Percentiles rank a stretch among this genome's conserved stretches.
These are phyloP conservation scores for Capitulum mitella DNA, from an alignment of 2,888 invertebrate species.

Conservation along the genomic window DNA sequence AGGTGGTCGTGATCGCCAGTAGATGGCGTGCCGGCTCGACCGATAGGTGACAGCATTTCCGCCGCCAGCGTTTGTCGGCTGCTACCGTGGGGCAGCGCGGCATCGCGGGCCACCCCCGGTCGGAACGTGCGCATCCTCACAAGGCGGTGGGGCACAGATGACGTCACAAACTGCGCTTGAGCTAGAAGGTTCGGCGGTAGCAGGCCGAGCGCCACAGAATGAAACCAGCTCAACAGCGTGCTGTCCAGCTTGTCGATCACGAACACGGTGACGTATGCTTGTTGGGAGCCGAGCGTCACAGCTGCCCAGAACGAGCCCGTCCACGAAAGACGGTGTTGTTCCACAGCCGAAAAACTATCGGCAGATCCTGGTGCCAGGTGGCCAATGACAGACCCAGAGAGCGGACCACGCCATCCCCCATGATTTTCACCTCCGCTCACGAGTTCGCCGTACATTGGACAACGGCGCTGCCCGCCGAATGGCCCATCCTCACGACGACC, in stretches of 20 bases:
- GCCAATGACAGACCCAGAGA: neutral
- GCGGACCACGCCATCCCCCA: neutral
- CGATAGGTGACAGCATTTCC: too few species aligned
- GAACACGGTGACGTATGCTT: too few species aligned
- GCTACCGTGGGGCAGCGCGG: neutral
- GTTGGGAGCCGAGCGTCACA: too few species aligned
- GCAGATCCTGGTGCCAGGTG: neutral
- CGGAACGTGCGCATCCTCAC: neutral
- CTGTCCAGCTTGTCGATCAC: too few species aligned
- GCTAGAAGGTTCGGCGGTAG: too few species aligned
- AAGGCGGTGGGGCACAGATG: neutral
- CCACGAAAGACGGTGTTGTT: too few species aligned
- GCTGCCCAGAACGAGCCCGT: too few species aligned
- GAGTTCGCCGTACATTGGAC: neutral
- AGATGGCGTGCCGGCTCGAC: neutral
- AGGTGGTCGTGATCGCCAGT: neutral
- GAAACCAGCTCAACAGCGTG: too few species aligned
- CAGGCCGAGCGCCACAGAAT: too few species aligned
- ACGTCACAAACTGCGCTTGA: neutral
- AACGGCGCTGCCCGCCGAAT: neutral
- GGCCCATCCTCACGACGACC: neutral
- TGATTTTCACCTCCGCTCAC: neutral
- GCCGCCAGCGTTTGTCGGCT: neutral
- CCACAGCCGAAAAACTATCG: neutral
- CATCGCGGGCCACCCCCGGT: neutral